phyloP scores from a whole-genome alignment of 2,797 vertebrate species.

The Clarias pachynema region DNA sequence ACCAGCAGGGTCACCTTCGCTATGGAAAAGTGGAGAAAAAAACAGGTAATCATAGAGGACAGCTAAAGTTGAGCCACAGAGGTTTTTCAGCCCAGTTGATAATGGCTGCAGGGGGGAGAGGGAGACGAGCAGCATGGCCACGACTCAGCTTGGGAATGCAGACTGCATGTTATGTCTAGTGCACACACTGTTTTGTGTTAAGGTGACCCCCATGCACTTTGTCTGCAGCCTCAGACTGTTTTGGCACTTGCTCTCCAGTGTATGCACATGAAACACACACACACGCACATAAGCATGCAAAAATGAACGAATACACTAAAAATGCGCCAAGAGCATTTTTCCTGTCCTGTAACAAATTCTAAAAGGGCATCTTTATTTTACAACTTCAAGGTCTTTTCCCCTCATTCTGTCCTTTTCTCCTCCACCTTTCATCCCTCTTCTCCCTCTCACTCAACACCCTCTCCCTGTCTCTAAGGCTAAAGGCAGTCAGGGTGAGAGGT shows the following conservation, averaged over 20 bases:
- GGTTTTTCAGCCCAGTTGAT: constrained; percentile 59
- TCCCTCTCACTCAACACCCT: constrained; percentile 31
- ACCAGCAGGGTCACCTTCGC: constrained; percentile 68
- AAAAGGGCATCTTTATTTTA: constrained; percentile 55
- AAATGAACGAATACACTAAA: constrained; percentile 36
- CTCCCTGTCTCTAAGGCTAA: constrained; percentile 41
- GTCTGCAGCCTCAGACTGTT: constrained; percentile 61
- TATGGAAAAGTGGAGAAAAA: constrained; percentile 49
- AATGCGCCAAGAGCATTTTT: constrained; percentile 44
- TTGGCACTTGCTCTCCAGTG: constrained; percentile 53
- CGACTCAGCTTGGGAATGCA: constrained; percentile 64
- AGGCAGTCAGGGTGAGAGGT: constrained; percentile 67
- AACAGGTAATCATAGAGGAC: constrained; percentile 63
- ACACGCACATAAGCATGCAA: constrained; percentile 44
- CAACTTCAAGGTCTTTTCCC: constrained; percentile 46
- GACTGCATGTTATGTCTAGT: constrained; percentile 80
- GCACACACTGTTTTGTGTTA: constrained; percentile 78
- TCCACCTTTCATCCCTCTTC: constrained; percentile 31
- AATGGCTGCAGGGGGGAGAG: constrained; percentile 53
- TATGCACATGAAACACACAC: constrained; percentile 46
- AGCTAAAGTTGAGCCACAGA: constrained; percentile 58
- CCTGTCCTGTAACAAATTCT: constrained; percentile 42
- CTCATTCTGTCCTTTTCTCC: constrained; percentile 42
- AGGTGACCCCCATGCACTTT: constrained; percentile 75
- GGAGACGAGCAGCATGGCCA: constrained; percentile 44